Conservation (phyloP, 2,113 vertebrate species). For the Microcebus jonahi region DNA sequence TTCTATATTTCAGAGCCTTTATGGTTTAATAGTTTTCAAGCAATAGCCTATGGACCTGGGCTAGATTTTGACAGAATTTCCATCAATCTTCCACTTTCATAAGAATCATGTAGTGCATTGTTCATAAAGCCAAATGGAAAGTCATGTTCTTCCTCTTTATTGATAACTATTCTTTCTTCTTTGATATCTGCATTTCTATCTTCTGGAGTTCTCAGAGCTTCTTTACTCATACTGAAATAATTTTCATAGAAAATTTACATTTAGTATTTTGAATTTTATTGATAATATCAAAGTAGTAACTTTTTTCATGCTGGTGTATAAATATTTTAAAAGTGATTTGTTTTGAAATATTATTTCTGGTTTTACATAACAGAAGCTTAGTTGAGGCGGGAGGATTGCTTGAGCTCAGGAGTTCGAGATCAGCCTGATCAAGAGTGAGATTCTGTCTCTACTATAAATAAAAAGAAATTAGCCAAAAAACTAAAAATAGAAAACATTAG, state of each 20-base stretch:
- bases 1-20: neutral
- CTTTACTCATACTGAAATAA: neutral
- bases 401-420: no score
- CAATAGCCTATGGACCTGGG: neutral
- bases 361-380: constrained; percentile 22
- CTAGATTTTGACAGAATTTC: neutral
- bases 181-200: neutral
- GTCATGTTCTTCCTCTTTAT: constrained; percentile 11
- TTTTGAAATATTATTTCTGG: constrained; percentile 5
- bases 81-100: neutral
- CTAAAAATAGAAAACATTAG: no score
- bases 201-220: constrained; percentile 14
- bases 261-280: constrained; percentile 28
- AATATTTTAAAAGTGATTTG: neutral
- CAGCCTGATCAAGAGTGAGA: no score
- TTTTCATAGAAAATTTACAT: neutral
- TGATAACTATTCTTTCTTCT: neutral
- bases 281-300: neutral
- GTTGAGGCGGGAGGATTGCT: no score
- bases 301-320: constrained; percentile 11
- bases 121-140: constrained; percentile 29
- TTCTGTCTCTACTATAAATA: no score
- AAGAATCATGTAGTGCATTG: neutral
- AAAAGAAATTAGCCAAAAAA: no score
- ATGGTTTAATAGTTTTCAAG: constrained; percentile 3